Percentiles rank a stretch among this genome's conserved stretches.
phyloP scores from a whole-genome alignment of 1,140 invertebrate genomes.

The Bombus consobrinus region DNA sequence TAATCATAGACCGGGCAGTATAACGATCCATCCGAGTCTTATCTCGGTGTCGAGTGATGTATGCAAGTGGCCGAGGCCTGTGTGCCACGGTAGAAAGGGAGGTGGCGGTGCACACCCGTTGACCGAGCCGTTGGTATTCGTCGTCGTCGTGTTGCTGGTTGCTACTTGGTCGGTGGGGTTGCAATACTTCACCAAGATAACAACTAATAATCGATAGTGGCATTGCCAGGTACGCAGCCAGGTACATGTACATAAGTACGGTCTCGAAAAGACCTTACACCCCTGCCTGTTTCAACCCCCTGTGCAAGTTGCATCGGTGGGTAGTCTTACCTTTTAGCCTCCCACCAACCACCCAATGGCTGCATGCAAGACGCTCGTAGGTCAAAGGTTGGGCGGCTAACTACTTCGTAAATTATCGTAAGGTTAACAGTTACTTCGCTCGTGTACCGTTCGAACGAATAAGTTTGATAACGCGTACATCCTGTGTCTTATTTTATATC shows the following conservation, averaged over 20 bases:
- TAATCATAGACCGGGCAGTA: conserved; percentile 81
- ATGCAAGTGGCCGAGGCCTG: conserved; percentile 71
- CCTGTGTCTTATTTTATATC: conserved; percentile 19
- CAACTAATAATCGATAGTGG: conserved; percentile 80
- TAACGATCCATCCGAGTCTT: conserved; percentile 82
- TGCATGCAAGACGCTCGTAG: conserved; percentile 73
- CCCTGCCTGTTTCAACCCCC: conserved; percentile 4
- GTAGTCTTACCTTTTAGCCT: conserved; percentile 65
- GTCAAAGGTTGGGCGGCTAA: conserved; percentile 73
- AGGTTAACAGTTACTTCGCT: conserved; percentile 63
- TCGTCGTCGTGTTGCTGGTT: conserved; percentile 38
- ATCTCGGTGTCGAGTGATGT: conserved; percentile 80
- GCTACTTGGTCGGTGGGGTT: conserved; percentile 67
- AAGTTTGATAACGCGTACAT: conserved; percentile 50
- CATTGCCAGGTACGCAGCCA: conserved; percentile 74
- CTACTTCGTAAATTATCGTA: conserved; percentile 70
- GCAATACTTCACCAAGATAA: conserved; percentile 81
- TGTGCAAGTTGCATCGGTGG: conserved; percentile 48
- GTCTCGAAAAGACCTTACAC: conserved; percentile 69
- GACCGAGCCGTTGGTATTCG: conserved; percentile 36
- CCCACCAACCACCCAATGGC: conserved; percentile 57
- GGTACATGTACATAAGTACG: conserved; percentile 70
- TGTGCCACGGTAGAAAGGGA: conserved; percentile 28
- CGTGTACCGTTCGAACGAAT: conserved; percentile 49
- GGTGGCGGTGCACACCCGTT: conserved; percentile 45